Evolutionary conservation across 2,113 vertebrate genomes (phyloP), one percentile per base, ranked within the genome.

Genomic region (Trichechus manatus): DNA sequence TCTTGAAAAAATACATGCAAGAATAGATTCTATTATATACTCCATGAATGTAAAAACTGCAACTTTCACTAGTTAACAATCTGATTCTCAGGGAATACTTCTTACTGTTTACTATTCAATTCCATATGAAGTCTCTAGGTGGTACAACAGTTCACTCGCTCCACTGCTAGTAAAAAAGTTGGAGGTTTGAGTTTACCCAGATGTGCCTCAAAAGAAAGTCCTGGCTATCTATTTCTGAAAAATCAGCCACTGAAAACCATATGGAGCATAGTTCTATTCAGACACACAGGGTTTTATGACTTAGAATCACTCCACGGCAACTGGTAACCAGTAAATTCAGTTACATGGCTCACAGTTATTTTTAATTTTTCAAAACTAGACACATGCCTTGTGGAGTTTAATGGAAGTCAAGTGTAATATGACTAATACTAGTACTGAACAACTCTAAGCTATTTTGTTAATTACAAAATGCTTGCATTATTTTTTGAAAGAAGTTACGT

Each of bases 341-440:
- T 44, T 63, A 17, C 25, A 50, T 15, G 25, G 36, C 23, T 83
- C 11, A 23, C 84, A 23, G 6, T 33, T 93, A 36, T 56, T 87
- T 90, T 95, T 27, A 66, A n/a, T 27, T 89, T 82, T 96, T 91
- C 61, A 89, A 86, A 80, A 31, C 8, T 44, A 75, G 17, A n/a
- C 22, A 91, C 68, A 78, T 0, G 75, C 19, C 36, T 84, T 39
- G 1, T 64, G 6, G 47, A 79, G 79, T 78, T 29, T 78, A 94
- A 91, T 81, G 7, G 61, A 94, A 17, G 33, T n/a, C 66, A n/a
- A 17, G 33, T 70, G 66, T 68, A 74, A 78, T 66, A 77, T 7
- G 44, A 56, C 22, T 78, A 87, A 9, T 47, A 61, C 8, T 13
- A 63, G 36, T 83, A 33, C 81, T 61, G 78, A 95, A 47, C 64